A percentile compares a stretch with the other conserved stretches of the same genome.
Evolutionary conservation across 2,888 invertebrate species (phyloP).

Genomic region (Dynastes maya): DNA sequence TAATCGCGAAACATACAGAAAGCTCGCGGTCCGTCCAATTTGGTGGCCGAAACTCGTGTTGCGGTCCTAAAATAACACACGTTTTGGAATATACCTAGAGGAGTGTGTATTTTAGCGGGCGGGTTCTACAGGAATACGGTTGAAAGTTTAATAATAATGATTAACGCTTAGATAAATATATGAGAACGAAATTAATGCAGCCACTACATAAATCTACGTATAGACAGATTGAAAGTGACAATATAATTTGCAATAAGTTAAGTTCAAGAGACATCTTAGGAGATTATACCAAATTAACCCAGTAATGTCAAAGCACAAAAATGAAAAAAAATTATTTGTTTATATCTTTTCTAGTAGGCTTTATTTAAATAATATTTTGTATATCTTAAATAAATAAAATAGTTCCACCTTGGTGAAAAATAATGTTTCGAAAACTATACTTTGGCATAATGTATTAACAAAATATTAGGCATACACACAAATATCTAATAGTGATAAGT

Average conservation of each 20-base stretch:
- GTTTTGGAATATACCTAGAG: not conserved
- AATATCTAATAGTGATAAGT: no score
- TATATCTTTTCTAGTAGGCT: no score
- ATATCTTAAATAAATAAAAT: no score
- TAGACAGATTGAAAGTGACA: not conserved
- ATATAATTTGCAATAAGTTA: not conserved
- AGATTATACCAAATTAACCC: no score
- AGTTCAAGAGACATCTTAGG: no score
- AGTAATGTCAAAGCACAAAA: not conserved
- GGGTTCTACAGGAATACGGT: not conserved
- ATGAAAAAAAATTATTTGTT: no score
- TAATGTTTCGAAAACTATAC: no score
- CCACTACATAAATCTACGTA: not conserved
- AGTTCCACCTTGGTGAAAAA: no score
- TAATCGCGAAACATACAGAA: not conserved
- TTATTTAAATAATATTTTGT: no score
- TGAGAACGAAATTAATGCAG: not conserved
- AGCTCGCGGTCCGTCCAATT: not conserved
- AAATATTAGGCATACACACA: no score
- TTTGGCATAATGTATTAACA: no score
- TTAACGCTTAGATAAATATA: conserved; percentile 20
- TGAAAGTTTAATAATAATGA: conserved; percentile 6
- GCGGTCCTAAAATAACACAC: conserved; percentile 33
- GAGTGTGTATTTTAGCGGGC: conserved; percentile 18
- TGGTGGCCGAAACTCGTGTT: not conserved